phyloP scores from a whole-genome alignment of 2,888 invertebrate genomes.

The Diaphora mendica region DNA sequence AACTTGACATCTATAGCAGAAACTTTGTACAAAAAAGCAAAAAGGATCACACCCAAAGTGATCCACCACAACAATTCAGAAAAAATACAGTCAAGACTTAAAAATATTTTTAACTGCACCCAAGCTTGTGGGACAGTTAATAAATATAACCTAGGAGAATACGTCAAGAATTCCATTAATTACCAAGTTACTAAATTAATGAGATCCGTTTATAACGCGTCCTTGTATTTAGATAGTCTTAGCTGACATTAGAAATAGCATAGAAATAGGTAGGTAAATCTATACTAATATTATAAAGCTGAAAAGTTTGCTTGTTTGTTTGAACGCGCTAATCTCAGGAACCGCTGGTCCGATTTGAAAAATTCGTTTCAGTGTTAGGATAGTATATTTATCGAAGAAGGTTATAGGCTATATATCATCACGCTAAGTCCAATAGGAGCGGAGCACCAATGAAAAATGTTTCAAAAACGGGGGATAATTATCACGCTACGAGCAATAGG shows the following conservation, averaged over 20 bases:
- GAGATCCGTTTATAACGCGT: slow-evolving; percentile 70
- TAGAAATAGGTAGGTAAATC: too few species aligned
- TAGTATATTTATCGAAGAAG: too few species aligned
- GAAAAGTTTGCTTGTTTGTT: too few species aligned
- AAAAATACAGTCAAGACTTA: slow-evolving; percentile 65
- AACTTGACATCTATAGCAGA: slow-evolving; percentile 71
- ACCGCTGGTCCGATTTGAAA: too few species aligned
- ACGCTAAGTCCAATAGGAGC: too few species aligned
- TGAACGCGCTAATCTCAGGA: too few species aligned
- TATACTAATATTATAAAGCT: too few species aligned
- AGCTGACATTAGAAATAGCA: slow-evolving; percentile 64
- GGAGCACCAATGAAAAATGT: too few species aligned
- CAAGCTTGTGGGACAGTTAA: slow-evolving; percentile 60
- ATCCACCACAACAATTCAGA: slow-evolving; percentile 70
- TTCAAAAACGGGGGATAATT: too few species aligned
- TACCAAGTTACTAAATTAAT: slow-evolving; percentile 70
- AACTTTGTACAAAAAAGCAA: slow-evolving; percentile 71
- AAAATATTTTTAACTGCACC: slow-evolving; percentile 70
- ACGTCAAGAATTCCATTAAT: slow-evolving; percentile 69
- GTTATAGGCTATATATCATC: too few species aligned
- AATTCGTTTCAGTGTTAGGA: too few species aligned
- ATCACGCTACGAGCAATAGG: too few species aligned
- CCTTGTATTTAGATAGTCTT: slow-evolving; percentile 72
- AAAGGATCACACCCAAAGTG: slow-evolving; percentile 70
- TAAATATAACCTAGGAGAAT: slow-evolving; percentile 68